Evolutionary conservation across 2,888 invertebrate genomes (phyloP), one percentile per base, ranked within the genome.

Genomic region (Ichneumon xanthorius): DNA sequence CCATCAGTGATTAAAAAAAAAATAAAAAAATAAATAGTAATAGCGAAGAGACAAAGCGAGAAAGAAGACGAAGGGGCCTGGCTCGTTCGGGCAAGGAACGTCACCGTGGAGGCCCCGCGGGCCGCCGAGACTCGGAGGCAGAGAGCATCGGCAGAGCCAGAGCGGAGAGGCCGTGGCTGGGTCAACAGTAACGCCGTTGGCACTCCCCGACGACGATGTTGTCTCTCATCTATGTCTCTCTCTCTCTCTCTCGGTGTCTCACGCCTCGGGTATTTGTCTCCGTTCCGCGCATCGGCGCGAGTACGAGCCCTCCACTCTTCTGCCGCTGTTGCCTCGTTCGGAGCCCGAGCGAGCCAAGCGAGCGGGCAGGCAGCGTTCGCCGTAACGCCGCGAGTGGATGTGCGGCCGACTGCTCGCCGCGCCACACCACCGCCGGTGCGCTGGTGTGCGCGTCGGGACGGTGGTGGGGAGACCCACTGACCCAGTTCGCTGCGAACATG

Each of bases 401-500:
- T 80, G 84, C 79, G 65, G 70, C 80, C 75, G 86, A 84, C 72
- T 67, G 81, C 72, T 73, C 68, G 68, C 53, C 76, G 77, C 65
- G 50, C n/a, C 53, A 76, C 72, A 88, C 85, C 82, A 85, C 87
- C 87, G 22, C 70, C 53, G 80, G 63, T 68, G 84, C 55, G 61
- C 58, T 71, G 53, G 22, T 58, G 76, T 63, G 55, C 11, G 71
- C 55, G 61, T 70, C 72, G 82, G 75, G 61, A 3, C 40, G 40
- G 94, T 94, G 95, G 95, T 94, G 95, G 95, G 95, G 96, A 96
- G 96, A 96, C 97, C 97, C 95, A 97, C 96, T 97, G 96, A 97
- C 97, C 97, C 96, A 97, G 96, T 96, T 97, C 95, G 95, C 89
- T 90, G 92, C 92, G 92, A 93, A 93, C 93, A 93, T 94, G 94